Conservation (phyloP, 2,113 vertebrate genomes). For the Muscicapa adusta region DNA sequence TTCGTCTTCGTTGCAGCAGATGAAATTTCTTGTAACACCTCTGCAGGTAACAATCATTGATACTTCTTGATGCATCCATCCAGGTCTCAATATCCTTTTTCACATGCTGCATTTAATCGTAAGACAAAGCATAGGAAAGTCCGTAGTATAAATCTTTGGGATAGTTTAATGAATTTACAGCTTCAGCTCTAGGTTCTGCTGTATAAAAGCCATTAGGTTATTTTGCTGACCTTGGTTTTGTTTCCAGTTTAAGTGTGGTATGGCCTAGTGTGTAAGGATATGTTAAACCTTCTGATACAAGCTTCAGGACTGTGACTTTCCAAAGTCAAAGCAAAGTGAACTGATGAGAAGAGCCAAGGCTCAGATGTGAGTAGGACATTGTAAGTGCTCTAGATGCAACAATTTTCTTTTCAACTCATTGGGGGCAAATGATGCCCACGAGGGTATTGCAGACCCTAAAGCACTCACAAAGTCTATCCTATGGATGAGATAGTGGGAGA, state of each 20-base stretch:
- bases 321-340: not conserved
- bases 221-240: constrained; percentile 70
- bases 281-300: constrained; percentile 20
- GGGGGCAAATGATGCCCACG: constrained; percentile 50
- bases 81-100: constrained; percentile 83
- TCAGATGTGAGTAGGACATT: constrained; percentile 9
- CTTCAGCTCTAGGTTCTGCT: constrained; percentile 52
- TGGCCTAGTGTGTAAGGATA: constrained; percentile 45
- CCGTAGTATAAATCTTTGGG: constrained; percentile 44
- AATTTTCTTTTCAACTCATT: not conserved
- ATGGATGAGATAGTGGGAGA: constrained; percentile 49
- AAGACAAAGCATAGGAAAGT: constrained; percentile 66
- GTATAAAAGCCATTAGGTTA: constrained; percentile 21
- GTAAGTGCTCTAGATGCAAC: constrained; percentile 37
- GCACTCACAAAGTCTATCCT: constrained; percentile 63
- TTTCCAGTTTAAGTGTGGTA: constrained; percentile 55
- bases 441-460: constrained; percentile 30
- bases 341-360: not conserved
- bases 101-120: constrained; percentile 78
- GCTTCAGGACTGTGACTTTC: not conserved
- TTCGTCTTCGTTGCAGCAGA: constrained; percentile 97
- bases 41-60: constrained; percentile 93
- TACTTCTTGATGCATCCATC: constrained; percentile 88
- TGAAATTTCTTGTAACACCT: constrained; percentile 98
- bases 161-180: constrained; percentile 51